phyloP scores from a whole-genome alignment of 2,113 vertebrate species.

The Sylvicapra grimmia region DNA sequence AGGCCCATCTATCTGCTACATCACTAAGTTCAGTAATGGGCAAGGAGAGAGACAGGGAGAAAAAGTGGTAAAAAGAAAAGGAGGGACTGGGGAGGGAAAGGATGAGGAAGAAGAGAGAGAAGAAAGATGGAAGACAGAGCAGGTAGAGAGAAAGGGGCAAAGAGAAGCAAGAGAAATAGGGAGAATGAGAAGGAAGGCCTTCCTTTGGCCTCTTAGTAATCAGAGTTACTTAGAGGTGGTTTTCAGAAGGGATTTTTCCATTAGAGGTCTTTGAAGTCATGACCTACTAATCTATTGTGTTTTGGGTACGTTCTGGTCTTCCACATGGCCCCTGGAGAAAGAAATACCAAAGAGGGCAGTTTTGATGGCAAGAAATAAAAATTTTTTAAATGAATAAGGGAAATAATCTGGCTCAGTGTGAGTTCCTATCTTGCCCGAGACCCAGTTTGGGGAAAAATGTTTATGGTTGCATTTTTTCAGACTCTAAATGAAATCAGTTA shows the following conservation, averaged over 20 bases:
- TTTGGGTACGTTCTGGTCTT: neutral
- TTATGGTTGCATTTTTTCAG: neutral
- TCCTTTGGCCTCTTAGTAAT: neutral
- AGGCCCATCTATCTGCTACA: neutral
- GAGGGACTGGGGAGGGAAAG: neutral
- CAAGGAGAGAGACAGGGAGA: neutral
- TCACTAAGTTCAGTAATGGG: neutral
- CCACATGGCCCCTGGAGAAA: neutral
- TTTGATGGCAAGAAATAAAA: neutral
- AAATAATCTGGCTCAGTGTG: neutral
- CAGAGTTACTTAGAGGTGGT: neutral
- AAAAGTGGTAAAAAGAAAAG: neutral
- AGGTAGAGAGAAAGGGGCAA: neutral
- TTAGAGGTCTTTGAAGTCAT: neutral
- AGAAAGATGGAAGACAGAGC: neutral
- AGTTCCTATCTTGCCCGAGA: neutral
- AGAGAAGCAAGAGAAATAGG: neutral
- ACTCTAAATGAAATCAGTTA: neutral
- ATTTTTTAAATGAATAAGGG: neutral
- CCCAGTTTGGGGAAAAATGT: neutral
- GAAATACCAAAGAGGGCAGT: neutral
- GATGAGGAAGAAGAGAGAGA: neutral
- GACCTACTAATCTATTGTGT: neutral
- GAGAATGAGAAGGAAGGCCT: neutral
- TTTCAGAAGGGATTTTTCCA: constrained; percentile 2